phyloP scores from a whole-genome alignment of 2,888 invertebrate species.

The Drosophila lacicola region DNA sequence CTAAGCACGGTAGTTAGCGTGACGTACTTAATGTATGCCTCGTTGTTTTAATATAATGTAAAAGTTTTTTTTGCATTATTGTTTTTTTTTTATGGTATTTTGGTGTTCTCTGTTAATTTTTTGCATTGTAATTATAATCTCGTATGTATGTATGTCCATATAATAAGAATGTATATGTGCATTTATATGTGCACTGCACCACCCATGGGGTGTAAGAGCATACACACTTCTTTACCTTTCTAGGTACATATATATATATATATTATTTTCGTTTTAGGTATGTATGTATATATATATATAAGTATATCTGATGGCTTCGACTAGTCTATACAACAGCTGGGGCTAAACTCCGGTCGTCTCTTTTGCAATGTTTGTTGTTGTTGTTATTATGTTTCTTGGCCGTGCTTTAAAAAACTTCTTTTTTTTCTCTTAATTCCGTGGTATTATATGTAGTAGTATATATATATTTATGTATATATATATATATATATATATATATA shows the following conservation, averaged over 20 bases:
- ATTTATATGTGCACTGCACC: constrained; percentile 52
- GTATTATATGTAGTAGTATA: constrained; percentile 26
- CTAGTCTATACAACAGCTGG: constrained; percentile 40
- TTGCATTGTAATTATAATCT: constrained; percentile 47
- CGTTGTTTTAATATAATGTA: constrained; percentile 55
- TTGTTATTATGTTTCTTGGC: constrained; percentile 31
- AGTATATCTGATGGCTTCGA: constrained; percentile 51
- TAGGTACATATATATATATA: constrained; percentile 20
- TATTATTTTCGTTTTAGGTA: neutral
- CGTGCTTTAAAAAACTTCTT: constrained; percentile 52
- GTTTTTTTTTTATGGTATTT: constrained; percentile 25
- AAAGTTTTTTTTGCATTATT: constrained; percentile 9
- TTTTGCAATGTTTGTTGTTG: constrained; percentile 10
- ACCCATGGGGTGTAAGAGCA: constrained; percentile 76
- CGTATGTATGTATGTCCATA: constrained; percentile 48
- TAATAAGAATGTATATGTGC: constrained; percentile 40
- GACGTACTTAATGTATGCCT: constrained; percentile 40
- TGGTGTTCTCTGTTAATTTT: constrained; percentile 43
- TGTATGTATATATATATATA: constrained; percentile 27
- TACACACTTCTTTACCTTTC: constrained; percentile 56
- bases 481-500: constrained; percentile 45
- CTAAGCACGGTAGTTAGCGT: constrained; percentile 43
- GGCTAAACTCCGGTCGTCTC: constrained; percentile 9
- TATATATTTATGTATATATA: constrained; percentile 35
- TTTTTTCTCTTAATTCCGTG: constrained; percentile 5